A percentile compares a stretch with the other conserved stretches of the same genome.
Evolutionary conservation across 2,888 invertebrate species (phyloP).

Genomic region (Molanna angustata): DNA sequence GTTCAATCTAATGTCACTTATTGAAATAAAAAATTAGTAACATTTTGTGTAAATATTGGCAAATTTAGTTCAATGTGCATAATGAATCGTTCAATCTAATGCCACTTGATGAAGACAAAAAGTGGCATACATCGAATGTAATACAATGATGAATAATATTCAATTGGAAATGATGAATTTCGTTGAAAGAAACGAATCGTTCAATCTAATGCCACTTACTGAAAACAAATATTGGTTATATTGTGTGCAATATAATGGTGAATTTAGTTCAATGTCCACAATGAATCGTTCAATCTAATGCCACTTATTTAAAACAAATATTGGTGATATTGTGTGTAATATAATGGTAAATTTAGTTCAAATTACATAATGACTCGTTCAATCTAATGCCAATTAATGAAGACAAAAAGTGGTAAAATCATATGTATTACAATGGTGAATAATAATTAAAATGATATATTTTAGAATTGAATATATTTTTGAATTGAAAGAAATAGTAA

Average conservation of each 20-base stretch:
- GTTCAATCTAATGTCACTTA: too few relatives aligned
- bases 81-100: not conserved
- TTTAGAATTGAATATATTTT: too few relatives aligned
- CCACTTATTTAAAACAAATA: not conserved
- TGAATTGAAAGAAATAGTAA: slow-evolving; percentile 16
- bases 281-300: not conserved
- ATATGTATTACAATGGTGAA: not conserved
- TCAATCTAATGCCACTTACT: too few relatives aligned
- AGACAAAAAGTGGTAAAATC: not conserved
- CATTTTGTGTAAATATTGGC: not conserved
- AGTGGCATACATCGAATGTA: not conserved
- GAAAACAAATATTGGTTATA: not conserved
- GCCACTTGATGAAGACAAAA: not conserved
- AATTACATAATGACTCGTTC: too few relatives aligned
- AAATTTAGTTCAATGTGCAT: not conserved
- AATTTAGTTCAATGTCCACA: not conserved
- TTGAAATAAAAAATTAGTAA: not conserved
- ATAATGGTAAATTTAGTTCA: too few relatives aligned
- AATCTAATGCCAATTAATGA: too few relatives aligned
- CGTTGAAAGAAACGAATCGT: too few relatives aligned
- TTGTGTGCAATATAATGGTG: not conserved
- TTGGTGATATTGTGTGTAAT: not conserved
- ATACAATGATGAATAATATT: too few relatives aligned
- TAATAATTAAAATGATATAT: too few relatives aligned
- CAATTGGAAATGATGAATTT: too few relatives aligned